Conservation (phyloP, 2,797 vertebrate species). For the Pseudochirops cupreus region DNA sequence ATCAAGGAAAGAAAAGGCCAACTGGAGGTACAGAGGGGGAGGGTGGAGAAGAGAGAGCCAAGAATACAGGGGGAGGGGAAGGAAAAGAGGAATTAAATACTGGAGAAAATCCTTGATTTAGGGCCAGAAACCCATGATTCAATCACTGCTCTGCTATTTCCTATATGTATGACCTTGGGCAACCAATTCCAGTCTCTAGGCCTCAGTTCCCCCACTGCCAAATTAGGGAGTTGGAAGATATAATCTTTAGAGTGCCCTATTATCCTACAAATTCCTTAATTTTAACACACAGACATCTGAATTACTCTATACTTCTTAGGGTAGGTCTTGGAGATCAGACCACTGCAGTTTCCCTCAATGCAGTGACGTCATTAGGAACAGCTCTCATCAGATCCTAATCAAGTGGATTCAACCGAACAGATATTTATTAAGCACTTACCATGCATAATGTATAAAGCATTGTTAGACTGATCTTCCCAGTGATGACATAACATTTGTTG, state of each 20-base stretch:
- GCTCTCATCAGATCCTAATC: not conserved
- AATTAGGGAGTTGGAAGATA: not conserved
- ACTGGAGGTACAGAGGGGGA: not conserved
- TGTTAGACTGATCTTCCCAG: not conserved
- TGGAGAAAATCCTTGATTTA: not conserved
- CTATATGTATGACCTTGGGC: no score
- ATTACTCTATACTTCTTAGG: not conserved
- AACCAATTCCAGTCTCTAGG: not conserved
- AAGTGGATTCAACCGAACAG: not conserved
- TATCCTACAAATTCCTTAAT: not conserved
- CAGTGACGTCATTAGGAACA: not conserved
- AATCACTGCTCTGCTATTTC: accelerated
- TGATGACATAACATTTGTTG: not conserved
- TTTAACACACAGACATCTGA: not conserved
- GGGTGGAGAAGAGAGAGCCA: not conserved
- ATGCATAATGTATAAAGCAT: not conserved
- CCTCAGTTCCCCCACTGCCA: accelerated
- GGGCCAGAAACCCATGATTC: no score
- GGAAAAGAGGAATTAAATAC: not conserved
- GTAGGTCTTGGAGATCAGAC: not conserved
- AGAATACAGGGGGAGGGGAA: not conserved
- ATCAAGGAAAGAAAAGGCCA: conserved; percentile 53
- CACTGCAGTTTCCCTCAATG: not conserved
- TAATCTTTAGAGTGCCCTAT: not conserved
- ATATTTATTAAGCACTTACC: not conserved